phyloP scores from a whole-genome alignment of 2,888 invertebrate genomes.

The Cremastobaeus sp. region DNA sequence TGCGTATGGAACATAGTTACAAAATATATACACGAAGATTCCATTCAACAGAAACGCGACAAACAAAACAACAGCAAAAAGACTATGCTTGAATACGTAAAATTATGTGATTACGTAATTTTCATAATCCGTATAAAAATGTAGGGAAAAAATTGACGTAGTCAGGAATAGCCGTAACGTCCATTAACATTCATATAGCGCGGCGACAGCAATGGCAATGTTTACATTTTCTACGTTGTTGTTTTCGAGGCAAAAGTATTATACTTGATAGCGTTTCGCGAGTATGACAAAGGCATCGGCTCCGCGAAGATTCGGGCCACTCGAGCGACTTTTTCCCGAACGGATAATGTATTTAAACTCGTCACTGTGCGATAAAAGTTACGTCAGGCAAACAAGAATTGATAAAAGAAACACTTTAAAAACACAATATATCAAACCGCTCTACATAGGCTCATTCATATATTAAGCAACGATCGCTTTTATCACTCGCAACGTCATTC shows the following conservation, averaged over 20 bases:
- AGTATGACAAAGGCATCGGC: constrained; percentile 5
- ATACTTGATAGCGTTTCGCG: not conserved
- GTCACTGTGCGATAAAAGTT: constrained; percentile 37
- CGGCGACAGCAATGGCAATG: constrained; percentile 18
- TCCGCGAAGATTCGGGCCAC: constrained; percentile 5
- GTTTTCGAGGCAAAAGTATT: too few species aligned
- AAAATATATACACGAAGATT: constrained; percentile 9
- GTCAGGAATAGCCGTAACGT: constrained; percentile 21
- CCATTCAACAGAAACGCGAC: not conserved
- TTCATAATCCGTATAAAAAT: constrained; percentile 26
- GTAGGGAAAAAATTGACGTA: constrained; percentile 14
- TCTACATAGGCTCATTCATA: constrained; percentile 32
- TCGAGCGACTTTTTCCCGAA: constrained; percentile 12
- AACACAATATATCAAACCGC: constrained; percentile 46
- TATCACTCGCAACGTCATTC: constrained; percentile 45
- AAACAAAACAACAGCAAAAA: not conserved
- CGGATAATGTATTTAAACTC: constrained; percentile 43
- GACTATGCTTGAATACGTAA: not conserved
- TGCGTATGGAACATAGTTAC: too few species aligned
- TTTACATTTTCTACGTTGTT: constrained; percentile 25
- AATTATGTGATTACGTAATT: constrained; percentile 21
- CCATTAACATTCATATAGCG: constrained; percentile 32
- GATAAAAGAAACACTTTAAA: constrained; percentile 34
- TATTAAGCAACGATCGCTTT: constrained; percentile 37
- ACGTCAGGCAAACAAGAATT: constrained; percentile 26